Conservation (phyloP, 2,797 vertebrate species). For the Gorsachius magnificus region DNA sequence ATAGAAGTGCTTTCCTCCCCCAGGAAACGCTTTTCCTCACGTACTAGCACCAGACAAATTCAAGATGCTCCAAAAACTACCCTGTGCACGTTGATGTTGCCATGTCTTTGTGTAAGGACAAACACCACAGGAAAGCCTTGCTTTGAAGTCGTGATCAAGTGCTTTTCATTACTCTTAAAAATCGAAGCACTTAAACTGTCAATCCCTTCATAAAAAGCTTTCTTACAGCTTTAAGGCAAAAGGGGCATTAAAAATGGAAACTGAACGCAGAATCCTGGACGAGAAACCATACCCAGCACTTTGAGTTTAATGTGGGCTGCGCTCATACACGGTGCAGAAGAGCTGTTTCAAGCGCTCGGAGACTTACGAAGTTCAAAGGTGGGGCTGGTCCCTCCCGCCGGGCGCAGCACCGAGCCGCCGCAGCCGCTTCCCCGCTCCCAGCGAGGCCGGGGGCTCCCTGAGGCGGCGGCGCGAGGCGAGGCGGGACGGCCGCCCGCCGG, state of each 20-base stretch:
- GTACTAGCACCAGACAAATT: background rate
- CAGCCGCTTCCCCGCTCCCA: rapidly evolving
- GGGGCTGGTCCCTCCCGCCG: rapidly evolving
- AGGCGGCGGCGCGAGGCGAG: background rate
- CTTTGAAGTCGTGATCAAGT: background rate
- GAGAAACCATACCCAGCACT: rapidly evolving
- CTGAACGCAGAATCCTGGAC: background rate
- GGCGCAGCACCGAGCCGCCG: rapidly evolving
- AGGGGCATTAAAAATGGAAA: background rate
- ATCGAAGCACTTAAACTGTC: rapidly evolving
- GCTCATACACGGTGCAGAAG: rapidly evolving
- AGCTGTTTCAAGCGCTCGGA: rapidly evolving
- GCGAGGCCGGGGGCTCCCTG: rapidly evolving
- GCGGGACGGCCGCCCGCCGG: background rate
- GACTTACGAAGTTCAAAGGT: rapidly evolving
- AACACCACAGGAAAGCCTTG: background rate
- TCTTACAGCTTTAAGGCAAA: background rate
- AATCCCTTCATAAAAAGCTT: background rate
- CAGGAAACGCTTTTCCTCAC: background rate
- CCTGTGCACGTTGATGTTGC: too few species aligned
- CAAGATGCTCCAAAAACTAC: background rate
- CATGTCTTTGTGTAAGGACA: background rate
- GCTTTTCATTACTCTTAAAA: background rate
- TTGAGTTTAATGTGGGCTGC: rapidly evolving
- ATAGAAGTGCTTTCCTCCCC: background rate